phyloP scores from a whole-genome alignment of 2,113 vertebrate genomes.

The Arothron firmamentum region DNA sequence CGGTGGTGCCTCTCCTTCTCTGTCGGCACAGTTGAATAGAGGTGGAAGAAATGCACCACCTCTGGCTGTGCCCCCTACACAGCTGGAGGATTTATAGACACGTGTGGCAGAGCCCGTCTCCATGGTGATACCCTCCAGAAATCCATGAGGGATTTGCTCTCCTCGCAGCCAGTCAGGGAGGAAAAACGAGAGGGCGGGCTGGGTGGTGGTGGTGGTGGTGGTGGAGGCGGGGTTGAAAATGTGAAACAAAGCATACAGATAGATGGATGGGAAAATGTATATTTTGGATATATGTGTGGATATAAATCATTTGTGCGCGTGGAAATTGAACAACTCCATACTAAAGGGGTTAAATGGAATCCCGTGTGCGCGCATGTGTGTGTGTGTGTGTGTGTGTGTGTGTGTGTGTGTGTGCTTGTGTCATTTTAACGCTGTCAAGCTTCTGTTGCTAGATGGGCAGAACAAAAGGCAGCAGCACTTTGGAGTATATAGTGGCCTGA shows the following conservation, averaged over 20 bases:
- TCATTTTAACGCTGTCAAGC: constrained; percentile 77
- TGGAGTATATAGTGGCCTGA: constrained; percentile 64
- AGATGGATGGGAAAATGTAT: constrained; percentile 36
- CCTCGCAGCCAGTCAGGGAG: constrained; percentile 59
- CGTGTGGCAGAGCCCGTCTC: constrained; percentile 77
- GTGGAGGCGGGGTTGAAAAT: constrained; percentile 19
- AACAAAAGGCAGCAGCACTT: constrained; percentile 73
- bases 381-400: constrained; percentile 24
- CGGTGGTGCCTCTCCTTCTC: constrained; percentile 33
- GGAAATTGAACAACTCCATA: constrained; percentile 23
- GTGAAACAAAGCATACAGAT: constrained; percentile 38
- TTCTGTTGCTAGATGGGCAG: constrained; percentile 65
- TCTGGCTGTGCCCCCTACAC: constrained; percentile 73
- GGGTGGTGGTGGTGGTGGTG: too few relatives aligned
- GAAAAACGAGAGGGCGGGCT: constrained; percentile 39
- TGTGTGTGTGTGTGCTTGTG: constrained; percentile 36
- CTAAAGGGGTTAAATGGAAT: constrained; percentile 18
- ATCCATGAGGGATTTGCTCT: constrained; percentile 79
- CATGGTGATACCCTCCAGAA: constrained; percentile 82
- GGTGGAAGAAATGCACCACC: constrained; percentile 57
- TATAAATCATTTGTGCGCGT: constrained; percentile 13
- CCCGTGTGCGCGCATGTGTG: constrained; percentile 7
- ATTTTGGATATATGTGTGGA: constrained; percentile 26
- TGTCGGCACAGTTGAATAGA: constrained; percentile 31
- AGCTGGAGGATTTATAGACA: constrained; percentile 76